Evolutionary conservation across 2,888 invertebrate species (phyloP).

Genomic region (Diaprepes abbreviatus): DNA sequence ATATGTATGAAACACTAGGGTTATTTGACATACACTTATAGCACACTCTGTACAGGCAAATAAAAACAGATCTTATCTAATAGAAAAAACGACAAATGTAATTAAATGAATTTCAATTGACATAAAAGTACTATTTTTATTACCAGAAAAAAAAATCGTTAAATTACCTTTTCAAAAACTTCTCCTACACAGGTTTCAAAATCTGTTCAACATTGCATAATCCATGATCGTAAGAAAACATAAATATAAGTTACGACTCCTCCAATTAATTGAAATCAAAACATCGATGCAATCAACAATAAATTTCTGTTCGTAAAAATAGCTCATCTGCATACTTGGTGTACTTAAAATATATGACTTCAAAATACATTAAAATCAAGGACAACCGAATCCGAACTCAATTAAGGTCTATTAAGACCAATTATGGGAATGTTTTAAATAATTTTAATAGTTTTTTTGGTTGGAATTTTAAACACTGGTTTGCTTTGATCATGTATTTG

Average conservation of each 20-base stretch:
- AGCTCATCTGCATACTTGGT: constrained; percentile 19
- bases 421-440: background rate
- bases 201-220: too few species aligned
- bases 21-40: too few species aligned
- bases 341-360: constrained; percentile 16
- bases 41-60: too few species aligned
- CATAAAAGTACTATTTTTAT: too few species aligned
- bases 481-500: too few species aligned
- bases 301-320: constrained; percentile 5
- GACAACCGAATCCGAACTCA: background rate
- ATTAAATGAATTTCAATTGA: too few species aligned
- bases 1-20: too few species aligned
- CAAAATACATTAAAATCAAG: constrained; percentile 18
- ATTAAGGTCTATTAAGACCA: background rate
- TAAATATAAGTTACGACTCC: background rate
- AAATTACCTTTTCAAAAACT: too few species aligned
- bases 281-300: constrained; percentile 17
- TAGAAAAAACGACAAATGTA: too few species aligned
- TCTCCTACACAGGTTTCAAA: too few species aligned
- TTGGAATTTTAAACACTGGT: background rate
- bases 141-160: too few species aligned
- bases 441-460: background rate
- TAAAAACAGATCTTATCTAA: too few species aligned
- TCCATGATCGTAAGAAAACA: background rate
- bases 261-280: constrained; percentile 13